phyloP scores from a whole-genome alignment of 2,888 invertebrate species.

The Rhagonycha lutea region DNA sequence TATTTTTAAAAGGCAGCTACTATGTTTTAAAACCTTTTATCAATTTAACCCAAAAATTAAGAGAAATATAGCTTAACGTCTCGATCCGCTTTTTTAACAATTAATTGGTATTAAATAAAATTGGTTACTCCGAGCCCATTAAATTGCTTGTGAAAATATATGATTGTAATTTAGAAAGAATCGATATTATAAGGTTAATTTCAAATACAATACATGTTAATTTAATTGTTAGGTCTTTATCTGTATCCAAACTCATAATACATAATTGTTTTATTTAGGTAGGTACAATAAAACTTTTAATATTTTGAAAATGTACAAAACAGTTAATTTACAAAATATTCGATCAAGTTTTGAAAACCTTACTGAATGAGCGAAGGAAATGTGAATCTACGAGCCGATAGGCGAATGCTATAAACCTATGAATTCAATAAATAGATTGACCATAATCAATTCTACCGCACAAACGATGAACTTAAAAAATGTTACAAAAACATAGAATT shows the following conservation, averaged over 20 bases:
- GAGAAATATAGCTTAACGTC: background rate
- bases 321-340: no score
- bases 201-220: background rate
- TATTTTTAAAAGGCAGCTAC: background rate
- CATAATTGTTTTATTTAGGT: background rate
- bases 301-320: background rate
- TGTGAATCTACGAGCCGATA: no score
- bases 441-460: no score
- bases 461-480: no score
- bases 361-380: no score
- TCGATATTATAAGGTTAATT: background rate
- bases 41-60: background rate
- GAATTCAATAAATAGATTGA: no score
- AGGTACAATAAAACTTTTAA: background rate
- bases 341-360: no score
- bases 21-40: background rate
- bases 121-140: background rate
- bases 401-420: no score
- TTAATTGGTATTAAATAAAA: slow-evolving; percentile 4
- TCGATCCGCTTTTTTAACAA: background rate
- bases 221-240: background rate
- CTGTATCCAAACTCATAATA: background rate
- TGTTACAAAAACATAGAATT: no score
- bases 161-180: background rate
- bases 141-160: slow-evolving; percentile 1